Evolutionary conservation across 2,888 invertebrate species (phyloP).

Genomic region (Sminthurides aquaticus): DNA sequence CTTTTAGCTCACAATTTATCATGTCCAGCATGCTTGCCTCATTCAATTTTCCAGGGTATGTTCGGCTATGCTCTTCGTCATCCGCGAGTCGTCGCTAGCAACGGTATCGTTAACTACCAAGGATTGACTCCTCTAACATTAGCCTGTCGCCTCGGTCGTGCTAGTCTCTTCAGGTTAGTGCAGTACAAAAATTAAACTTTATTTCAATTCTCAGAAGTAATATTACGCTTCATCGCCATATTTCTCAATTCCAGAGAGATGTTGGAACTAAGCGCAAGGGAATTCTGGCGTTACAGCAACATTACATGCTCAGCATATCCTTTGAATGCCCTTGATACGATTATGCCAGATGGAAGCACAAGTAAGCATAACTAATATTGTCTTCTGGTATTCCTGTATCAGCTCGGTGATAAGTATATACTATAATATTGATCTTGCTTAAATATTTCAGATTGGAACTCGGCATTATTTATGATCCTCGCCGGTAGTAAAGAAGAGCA

Average conservation of each 20-base stretch:
- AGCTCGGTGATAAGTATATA: too few species aligned
- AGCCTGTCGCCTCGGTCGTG: conserved; percentile 91
- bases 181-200: neutral
- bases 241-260: conserved; percentile 60
- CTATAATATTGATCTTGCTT: too few species aligned
- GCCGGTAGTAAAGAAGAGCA: conserved; percentile 97
- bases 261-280: conserved; percentile 87
- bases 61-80: conserved; percentile 95
- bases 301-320: conserved; percentile 98
- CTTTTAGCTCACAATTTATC: too few species aligned
- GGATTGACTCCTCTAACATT: conserved; percentile 92
- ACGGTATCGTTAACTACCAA: conserved; percentile 77
- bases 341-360: conserved; percentile 86
- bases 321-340: conserved; percentile 88
- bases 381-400: too few species aligned
- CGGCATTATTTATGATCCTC: conserved; percentile 91
- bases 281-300: conserved; percentile 98
- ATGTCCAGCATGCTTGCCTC: neutral
- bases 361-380: conserved; percentile 56
- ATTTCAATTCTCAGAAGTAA: neutral
- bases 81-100: conserved; percentile 84
- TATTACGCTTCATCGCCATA: neutral
- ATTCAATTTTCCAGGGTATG: conserved; percentile 67
- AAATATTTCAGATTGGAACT: conserved; percentile 93
- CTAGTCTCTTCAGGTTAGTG: conserved; percentile 69